These are phyloP conservation scores for Caenorhabditis brenneri DNA, from an alignment of 1,140 invertebrate species.

Conservation along the genomic window DNA sequence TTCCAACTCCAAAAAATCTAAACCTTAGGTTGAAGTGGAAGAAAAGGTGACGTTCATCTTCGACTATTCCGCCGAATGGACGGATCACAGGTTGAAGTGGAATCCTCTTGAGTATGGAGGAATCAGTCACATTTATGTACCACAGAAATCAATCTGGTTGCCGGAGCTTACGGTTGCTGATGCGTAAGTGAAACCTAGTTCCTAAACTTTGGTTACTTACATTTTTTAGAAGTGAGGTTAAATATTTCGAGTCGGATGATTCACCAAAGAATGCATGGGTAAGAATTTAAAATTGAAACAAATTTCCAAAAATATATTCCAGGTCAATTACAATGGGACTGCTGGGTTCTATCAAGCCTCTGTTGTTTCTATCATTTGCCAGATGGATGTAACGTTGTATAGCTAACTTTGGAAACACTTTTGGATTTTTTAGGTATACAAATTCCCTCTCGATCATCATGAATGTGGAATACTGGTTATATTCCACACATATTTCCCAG, in stretches of 20 bases:
- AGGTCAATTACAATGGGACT: slow-evolving; percentile 3
- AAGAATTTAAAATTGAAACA: background rate
- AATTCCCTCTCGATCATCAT: background rate
- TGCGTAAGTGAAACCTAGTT: background rate
- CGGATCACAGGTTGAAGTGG: background rate
- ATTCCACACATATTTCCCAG: background rate
- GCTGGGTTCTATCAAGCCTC: background rate
- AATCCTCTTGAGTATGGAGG: background rate
- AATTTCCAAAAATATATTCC: background rate
- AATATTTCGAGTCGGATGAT: background rate
- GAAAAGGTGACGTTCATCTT: background rate
- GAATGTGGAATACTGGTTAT: background rate
- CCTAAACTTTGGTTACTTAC: too few relatives aligned
- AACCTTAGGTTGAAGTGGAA: background rate
- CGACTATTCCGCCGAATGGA: background rate
- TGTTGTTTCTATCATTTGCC: background rate
- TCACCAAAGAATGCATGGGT: background rate
- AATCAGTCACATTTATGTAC: slow-evolving; percentile 5
- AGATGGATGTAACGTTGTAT: background rate
- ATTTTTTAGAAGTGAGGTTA: background rate
- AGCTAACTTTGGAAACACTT: background rate
- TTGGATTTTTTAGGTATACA: background rate
- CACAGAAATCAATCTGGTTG: background rate
- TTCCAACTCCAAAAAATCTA: background rate
- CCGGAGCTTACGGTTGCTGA: background rate